Base-by-base conservation (phyloP, 2,797 vertebrate genomes). In the Lacerta viridis region DNA sequence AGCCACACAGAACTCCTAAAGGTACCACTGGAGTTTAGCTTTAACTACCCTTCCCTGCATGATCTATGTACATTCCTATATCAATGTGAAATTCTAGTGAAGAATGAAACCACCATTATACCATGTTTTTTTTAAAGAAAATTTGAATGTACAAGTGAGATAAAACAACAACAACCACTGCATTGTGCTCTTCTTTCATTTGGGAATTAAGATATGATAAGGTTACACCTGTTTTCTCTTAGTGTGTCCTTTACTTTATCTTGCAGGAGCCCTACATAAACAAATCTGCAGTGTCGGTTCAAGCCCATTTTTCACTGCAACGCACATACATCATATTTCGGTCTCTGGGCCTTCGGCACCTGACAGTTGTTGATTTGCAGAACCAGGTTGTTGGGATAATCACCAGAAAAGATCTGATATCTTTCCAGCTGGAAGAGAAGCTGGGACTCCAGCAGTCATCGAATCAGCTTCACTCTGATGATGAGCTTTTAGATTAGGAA, bases 191-290 rank as follows among this genome's bases (percentile, higher is more conserved):
- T 29, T 18, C 29, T 7, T 74, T 68, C 17, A 72, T 55, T 76
- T 77, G 88, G 36, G 39, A 86, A 76, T 15, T 59, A 36, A 90
- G 17, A 25, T 78, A 25, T 43, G 27, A 4, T 55, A 46, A 18
- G 9, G 7, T 5, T 78, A 27, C 8, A 13, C 39, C 55, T 8
- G 5, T 23, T 29, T 27, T 66, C 43, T 78, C 43, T 36, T 59
- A 5, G 0, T 69, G 66, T 93, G 71, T 89, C n/a, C 75, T 68
- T 92, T 46, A 89, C 66, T 91, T 89, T 89, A 68, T 85, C 74
- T 91, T 92, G 64, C 84, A 96, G 93, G 93, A 96, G 25, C 94
- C 95, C 4, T 94, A 95, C 50, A 80, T 95, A 88, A 96, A 95
- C 87, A 95, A 93, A 91, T 95, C 91, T 25, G 91, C 94, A 11